Conservation (phyloP, 2,888 invertebrate species). For the Acronicta aceris region DNA sequence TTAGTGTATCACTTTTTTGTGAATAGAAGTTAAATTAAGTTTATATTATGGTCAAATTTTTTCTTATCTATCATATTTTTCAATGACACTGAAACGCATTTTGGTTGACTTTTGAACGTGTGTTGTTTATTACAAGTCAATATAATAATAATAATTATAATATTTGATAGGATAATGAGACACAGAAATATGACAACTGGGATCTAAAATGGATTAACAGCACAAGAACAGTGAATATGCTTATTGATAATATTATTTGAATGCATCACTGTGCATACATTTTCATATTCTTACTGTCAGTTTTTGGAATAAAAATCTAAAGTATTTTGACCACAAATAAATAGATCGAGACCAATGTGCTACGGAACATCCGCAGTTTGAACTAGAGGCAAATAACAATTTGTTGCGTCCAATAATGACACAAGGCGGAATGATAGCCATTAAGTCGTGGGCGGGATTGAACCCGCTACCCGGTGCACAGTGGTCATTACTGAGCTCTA, state of each 20-base stretch:
- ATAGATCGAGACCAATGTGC: conserved; percentile 32
- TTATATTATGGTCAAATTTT: conserved; percentile 28
- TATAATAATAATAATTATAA: neutral
- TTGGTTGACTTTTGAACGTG: neutral
- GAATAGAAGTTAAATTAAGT: conserved; percentile 33
- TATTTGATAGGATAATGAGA: too few species aligned
- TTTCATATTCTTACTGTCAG: too few species aligned
- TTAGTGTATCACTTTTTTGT: conserved; percentile 31
- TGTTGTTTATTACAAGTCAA: conserved; percentile 1
- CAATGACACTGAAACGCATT: neutral
- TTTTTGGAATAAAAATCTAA: too few species aligned
- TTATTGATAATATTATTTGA: too few species aligned
- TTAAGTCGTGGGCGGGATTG: conserved; percentile 67
- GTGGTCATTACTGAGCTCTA: conserved; percentile 55
- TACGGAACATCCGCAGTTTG: conserved; percentile 32
- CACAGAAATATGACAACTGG: too few species aligned
- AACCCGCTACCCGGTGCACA: conserved; percentile 60
- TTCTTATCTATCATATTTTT: conserved; percentile 2
- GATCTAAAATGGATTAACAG: too few species aligned
- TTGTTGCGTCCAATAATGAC: conserved; percentile 63
- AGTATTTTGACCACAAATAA: conserved; percentile 9
- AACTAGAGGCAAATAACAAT: conserved; percentile 56
- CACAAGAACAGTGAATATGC: too few species aligned
- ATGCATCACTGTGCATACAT: too few species aligned
- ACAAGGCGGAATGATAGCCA: conserved; percentile 62